These are phyloP conservation scores for Rhagoletis pomonella DNA, from an alignment of 1,140 invertebrate genomes.

Conservation along the genomic window DNA sequence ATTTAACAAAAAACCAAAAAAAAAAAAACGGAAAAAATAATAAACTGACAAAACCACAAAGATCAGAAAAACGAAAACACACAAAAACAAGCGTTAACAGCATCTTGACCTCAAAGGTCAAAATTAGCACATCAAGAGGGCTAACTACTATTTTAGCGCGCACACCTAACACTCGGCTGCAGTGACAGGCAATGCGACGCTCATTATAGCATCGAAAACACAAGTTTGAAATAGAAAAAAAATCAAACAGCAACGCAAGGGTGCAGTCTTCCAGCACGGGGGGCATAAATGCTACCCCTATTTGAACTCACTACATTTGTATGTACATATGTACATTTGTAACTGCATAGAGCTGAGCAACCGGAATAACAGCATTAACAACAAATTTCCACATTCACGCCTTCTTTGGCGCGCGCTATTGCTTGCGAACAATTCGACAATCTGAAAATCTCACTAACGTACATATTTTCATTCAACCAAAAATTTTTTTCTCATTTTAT, in stretches of 20 bases:
- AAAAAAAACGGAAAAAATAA: not conserved
- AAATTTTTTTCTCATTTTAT: not conserved
- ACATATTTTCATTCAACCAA: conserved; percentile 24
- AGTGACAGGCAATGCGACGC: not conserved
- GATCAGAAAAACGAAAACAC: not conserved
- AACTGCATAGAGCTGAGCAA: not conserved
- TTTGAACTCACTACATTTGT: not conserved
- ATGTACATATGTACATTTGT: too few relatives aligned
- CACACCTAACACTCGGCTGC: not conserved
- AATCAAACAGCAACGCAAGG: not conserved
- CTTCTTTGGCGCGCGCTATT: conserved; percentile 30
- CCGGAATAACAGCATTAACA: conserved; percentile 3
- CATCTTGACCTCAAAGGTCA: conserved; percentile 46
- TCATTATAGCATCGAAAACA: not conserved
- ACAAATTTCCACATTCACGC: not conserved
- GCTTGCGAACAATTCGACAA: not conserved
- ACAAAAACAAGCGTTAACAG: conserved; percentile 20
- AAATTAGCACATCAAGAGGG: conserved; percentile 10
- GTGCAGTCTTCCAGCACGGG: not conserved
- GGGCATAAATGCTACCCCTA: conserved; percentile 7
- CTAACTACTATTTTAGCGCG: not conserved
- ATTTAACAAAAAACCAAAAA: not conserved
- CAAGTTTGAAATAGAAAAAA: not conserved
- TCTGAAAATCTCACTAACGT: not conserved
- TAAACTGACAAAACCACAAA: conserved; percentile 13